Base-by-base conservation (phyloP, 1,140 invertebrate genomes). In the Arion vulgaris region DNA sequence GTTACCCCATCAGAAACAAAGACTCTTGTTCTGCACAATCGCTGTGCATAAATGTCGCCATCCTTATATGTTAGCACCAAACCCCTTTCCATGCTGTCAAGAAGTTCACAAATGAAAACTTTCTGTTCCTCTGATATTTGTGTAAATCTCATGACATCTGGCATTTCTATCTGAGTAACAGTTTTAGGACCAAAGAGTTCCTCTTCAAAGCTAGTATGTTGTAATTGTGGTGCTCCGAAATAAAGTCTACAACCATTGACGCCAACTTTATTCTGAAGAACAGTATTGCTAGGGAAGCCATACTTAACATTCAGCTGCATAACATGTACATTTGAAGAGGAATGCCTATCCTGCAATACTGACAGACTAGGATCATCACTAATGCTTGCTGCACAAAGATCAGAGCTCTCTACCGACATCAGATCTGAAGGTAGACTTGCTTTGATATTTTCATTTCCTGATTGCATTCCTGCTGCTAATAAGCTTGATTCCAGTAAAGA, bases 31-130 rank as follows among this genome's bases (percentile, higher is more conserved):
- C 68, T 39, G 66, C 78, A 80, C 11, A 80, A 36, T 1, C 78
- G 62, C 68, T 80, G 78, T 0, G 51, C 78, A 51, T 80, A 80
- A 51, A 80, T 69, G 39, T 71, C 78, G 17, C 39, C 36, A 26
- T 80, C 51, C 15, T 45, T 78, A 36, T 66, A 36, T 26, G 62
- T 78, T 23, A 78, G 34, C 9, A 78, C 76, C 26, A 78, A 15
- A 11, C 76, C 76, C 39, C 76, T 62, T 78, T 78, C 76, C 76
- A 78, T 66, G 17, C 53, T 78, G 23, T 78, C 76, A 36, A 78
- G 39, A 26, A 78, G 76, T 11, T 78, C 53, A 26, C 4, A 39
- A 53, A 78, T 78, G 32, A 62, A 39, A 0, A 11, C 26, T 32
- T 66, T 68, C 36, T 78, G 53, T n/a, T 66, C 76, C 0, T 34